These are phyloP conservation scores for Apamea sordens DNA, from an alignment of 2,888 invertebrate species.

Conservation along the genomic window DNA sequence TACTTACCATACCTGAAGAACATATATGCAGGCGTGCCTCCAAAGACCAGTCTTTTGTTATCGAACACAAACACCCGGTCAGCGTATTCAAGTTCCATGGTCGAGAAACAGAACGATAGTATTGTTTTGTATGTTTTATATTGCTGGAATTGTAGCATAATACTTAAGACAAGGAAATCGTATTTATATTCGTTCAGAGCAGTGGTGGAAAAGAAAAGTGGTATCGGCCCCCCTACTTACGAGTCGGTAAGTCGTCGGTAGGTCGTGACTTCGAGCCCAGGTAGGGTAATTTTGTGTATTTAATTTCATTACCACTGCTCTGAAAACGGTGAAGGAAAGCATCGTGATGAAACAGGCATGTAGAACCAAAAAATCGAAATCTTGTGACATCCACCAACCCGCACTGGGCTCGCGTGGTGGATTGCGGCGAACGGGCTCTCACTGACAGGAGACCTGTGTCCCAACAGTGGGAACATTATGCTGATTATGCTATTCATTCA, in stretches of 20 bases:
- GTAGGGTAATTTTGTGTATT: too few relatives aligned
- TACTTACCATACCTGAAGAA: constrained; percentile 83
- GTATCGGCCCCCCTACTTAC: not conserved
- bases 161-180: not conserved
- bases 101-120: constrained; percentile 74
- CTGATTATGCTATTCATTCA: not conserved
- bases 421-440: not conserved
- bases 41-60: constrained; percentile 77
- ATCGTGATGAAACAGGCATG: not conserved
- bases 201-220: not conserved
- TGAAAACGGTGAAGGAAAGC: not conserved
- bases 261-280: not conserved
- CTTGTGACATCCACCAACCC: not conserved
- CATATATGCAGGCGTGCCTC: constrained; percentile 86
- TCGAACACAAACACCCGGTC: constrained; percentile 84
- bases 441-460: not conserved
- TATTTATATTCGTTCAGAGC: not conserved
- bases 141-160: constrained; percentile 70
- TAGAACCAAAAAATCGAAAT: not conserved
- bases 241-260: not conserved
- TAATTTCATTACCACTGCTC: not conserved
- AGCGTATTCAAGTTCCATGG: constrained; percentile 77
- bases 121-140: constrained; percentile 78
- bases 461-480: not conserved
- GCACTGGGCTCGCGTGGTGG: not conserved